phyloP scores from a whole-genome alignment of 2,888 invertebrate species.

The Coenonympha arcania region DNA sequence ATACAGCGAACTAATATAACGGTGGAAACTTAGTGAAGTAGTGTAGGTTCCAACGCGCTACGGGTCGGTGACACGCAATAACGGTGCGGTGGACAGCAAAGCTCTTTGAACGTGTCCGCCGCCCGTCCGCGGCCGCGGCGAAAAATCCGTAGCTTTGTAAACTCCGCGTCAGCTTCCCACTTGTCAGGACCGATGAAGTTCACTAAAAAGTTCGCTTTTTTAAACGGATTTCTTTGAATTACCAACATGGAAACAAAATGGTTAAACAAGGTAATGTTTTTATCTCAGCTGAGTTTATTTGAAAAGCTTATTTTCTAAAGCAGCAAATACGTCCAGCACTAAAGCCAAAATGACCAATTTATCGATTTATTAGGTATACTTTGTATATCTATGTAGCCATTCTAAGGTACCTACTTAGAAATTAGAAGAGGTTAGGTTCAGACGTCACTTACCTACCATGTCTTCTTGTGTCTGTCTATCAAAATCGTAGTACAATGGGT shows the following conservation, averaged over 20 bases:
- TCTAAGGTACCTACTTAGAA: no score
- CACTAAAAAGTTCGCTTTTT: slow-evolving; percentile 13
- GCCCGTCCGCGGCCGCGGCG: slow-evolving; percentile 29
- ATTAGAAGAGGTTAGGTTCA: no score
- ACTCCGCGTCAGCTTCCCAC: slow-evolving; percentile 11
- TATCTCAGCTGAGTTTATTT: background rate
- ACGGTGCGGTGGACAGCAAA: slow-evolving; percentile 54
- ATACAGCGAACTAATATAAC: background rate
- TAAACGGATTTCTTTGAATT: background rate
- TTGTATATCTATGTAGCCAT: no score
- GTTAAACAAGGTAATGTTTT: no score
- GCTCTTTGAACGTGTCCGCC: slow-evolving; percentile 51
- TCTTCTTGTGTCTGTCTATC: no score
- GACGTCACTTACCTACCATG: no score
- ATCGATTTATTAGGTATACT: no score
- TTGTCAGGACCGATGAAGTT: slow-evolving; percentile 29
- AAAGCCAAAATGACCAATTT: no score
- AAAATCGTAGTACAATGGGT: no score
- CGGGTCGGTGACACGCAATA: slow-evolving; percentile 32
- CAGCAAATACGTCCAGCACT: no score
- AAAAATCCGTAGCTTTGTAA: slow-evolving; percentile 44
- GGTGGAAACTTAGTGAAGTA: background rate
- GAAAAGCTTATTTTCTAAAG: no score
- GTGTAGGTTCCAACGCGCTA: slow-evolving; percentile 11
- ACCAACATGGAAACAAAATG: slow-evolving; percentile 32